Evolutionary conservation across 2,888 invertebrate species (phyloP), one percentile per base, ranked within the genome.

Genomic region (Unio delphinus): DNA sequence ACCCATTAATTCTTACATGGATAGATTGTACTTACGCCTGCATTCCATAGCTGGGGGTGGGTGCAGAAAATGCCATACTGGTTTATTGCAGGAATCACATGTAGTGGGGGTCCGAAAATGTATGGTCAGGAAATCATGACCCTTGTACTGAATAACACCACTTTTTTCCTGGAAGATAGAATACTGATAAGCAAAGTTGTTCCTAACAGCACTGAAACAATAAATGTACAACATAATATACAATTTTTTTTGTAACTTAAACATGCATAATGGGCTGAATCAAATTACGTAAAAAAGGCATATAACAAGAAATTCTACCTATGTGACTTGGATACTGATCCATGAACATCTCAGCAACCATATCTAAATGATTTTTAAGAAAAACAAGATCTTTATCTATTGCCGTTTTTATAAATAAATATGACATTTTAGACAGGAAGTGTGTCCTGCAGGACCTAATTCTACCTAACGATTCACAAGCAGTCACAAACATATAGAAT

Each of bases 1-100:
- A 61, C 61, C 45, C 15, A 45, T 15, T 45, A 66, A 34, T 58
- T n/a, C 28, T 59, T 28, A 15, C 8, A 23, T 8, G 4, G n/a
- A 56, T 30, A 59, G 7, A 58, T 18, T 34, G 17, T 66, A 87
- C 91, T 86, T 85, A 96, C 98, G 93, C 92, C 96, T 93, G 91
- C 99, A 99, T 92, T 99, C 99, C 87, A 97, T 93, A 74, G 99
- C 99, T 81, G 96, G 96, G 77, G 99, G 98, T 81, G 99, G 99
- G 87, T 97, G 94, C 91, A 99, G 95, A 94, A 99, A 95, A 91
- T 98, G 95, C 96, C 97, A 99, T 83, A 99, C 93, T 85, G 97
- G 97, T 88, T 96, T 97, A 78, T 96, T 94, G 92, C 99, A 99
- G 82, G 96, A 95, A 92, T 99, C 99, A 92, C 99, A 99, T 82